Base-by-base conservation (phyloP, 2,113 vertebrate species). In the Dipodomys merriami region DNA sequence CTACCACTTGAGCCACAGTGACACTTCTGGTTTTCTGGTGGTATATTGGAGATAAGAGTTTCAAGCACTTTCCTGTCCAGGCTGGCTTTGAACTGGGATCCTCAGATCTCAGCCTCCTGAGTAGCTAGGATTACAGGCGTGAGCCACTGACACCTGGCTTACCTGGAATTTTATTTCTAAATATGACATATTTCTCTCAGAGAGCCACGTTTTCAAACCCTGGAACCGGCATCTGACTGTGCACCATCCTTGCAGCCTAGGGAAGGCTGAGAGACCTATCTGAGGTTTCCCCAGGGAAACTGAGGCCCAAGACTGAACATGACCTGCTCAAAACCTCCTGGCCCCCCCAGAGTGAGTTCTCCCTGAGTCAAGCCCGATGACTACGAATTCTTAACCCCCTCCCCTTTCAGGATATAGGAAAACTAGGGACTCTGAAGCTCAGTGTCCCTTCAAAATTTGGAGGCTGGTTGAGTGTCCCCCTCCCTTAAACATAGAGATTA, bases 151-250 rank as follows among this genome's bases (percentile, higher is more conserved):
- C 4, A 4, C 35, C 39, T 39, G 39, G 39, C 39, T 39, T 39
- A 39, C 39, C 39, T 39, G 39, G 39, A 39, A 39, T 39, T 39
- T 39, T 39, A 39, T 39, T 39, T 39, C 39, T 39, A 39, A 39
- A 39, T 39, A 39, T 5, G 39, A 39, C 39, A 39, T 39, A 39
- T 39, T 39, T 39, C 39, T 39, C 39, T 39, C 39, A 39, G 39
- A 15, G 6, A 93, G 94, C 94, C 91, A 94, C 83, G 91, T 95
- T 97, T 86, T 19, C 79, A 7, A 18, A 96, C 46, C 69, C 53
- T 1, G 27, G 79, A 88, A 69, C 86, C 81, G 11, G 93, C 83
- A 62, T 88, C 88, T 16, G 64, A n/a, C 83, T 67, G 68, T 9
- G 27, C 27, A 15, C 20, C 19, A n/a, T 90, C 69, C 30, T 27